These are phyloP conservation scores for Agrypnus murinus DNA, from an alignment of 2,888 invertebrate species.

Conservation along the genomic window DNA sequence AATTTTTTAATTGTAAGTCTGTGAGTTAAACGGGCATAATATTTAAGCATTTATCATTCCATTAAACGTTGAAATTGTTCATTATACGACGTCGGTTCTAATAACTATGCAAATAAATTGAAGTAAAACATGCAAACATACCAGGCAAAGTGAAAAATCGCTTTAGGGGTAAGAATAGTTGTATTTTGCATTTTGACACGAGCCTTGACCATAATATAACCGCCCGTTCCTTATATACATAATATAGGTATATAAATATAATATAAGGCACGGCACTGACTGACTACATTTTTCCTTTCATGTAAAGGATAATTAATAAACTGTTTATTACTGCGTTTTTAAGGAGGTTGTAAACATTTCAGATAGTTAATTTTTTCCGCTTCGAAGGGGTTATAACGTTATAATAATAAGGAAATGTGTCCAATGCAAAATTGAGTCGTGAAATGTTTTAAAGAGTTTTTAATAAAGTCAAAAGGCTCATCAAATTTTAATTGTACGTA, in stretches of 20 bases:
- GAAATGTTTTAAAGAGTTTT: conserved; percentile 14
- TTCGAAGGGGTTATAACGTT: too few species aligned
- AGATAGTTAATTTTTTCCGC: neutral
- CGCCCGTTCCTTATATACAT: too few species aligned
- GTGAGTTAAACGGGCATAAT: neutral
- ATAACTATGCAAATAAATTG: conserved; percentile 21
- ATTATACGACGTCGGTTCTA: conserved; percentile 2
- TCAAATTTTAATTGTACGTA: conserved; percentile 28
- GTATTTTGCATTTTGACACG: neutral
- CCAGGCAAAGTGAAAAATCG: conserved; percentile 11
- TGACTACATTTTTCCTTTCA: too few species aligned
- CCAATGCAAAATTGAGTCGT: conserved; percentile 18
- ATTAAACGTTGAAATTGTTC: conserved; percentile 14
- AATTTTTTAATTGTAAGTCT: neutral
- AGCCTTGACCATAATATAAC: neutral
- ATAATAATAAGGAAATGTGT: too few species aligned
- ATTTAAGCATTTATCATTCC: conserved; percentile 19
- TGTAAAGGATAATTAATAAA: too few species aligned
- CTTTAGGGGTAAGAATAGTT: neutral
- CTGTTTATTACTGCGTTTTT: too few species aligned
- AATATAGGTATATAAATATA: too few species aligned
- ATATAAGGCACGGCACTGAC: too few species aligned
- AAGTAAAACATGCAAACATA: conserved; percentile 22
- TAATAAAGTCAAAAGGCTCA: conserved; percentile 14
- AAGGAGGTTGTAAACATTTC: too few species aligned